These are phyloP conservation scores for Vidua chalybeata DNA, from an alignment of 2,113 vertebrate species.

Conservation along the genomic window DNA sequence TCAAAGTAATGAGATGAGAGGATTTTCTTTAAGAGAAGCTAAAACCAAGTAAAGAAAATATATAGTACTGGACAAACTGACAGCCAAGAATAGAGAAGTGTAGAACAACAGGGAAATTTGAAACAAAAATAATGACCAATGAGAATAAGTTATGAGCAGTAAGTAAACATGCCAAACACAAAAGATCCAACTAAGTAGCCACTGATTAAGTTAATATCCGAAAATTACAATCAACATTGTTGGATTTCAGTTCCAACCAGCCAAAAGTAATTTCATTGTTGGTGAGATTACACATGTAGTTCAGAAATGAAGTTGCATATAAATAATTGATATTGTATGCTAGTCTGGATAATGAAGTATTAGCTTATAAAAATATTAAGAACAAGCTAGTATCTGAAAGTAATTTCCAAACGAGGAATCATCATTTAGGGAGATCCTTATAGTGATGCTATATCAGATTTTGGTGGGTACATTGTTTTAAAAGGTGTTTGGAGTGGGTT, in stretches of 20 bases:
- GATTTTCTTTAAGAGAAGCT: not conserved
- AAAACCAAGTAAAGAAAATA: not conserved
- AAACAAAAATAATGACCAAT: not conserved
- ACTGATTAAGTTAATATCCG: not conserved
- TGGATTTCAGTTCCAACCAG: not conserved
- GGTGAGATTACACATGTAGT: not conserved
- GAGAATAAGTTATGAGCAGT: not conserved
- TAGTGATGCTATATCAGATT: not conserved
- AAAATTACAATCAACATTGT: not conserved
- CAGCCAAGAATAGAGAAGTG: not conserved
- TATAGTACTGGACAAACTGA: not conserved
- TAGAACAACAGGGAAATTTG: not conserved
- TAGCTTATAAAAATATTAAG: not conserved
- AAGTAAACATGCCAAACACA: not conserved
- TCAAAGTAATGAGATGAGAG: not conserved
- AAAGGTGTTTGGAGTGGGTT: not conserved
- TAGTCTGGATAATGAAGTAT: not conserved
- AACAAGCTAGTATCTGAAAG: not conserved
- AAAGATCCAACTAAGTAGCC: not conserved
- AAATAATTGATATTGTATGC: not conserved
- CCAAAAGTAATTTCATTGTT: not conserved
- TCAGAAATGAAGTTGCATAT: not conserved
- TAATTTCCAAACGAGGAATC: not conserved
- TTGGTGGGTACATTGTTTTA: not conserved
- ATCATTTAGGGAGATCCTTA: not conserved